phyloP scores from a whole-genome alignment of 1,140 invertebrate genomes.

The Eumaeus atala region DNA sequence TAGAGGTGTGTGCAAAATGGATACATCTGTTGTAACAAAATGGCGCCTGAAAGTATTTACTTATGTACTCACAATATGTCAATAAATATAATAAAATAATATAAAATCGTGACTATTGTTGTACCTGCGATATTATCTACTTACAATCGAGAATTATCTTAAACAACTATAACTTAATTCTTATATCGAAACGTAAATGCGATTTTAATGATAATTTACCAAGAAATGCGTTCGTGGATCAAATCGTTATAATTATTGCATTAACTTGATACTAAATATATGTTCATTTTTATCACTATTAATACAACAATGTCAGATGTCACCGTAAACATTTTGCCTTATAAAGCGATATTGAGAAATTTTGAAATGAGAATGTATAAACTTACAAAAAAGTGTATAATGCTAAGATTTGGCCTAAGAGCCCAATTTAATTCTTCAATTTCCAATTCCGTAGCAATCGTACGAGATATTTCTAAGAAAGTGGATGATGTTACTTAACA shows the following conservation, averaged over 20 bases:
- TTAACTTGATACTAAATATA: neutral
- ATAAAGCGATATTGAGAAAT: too few species aligned
- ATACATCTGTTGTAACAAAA: neutral
- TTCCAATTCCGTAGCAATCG: too few species aligned
- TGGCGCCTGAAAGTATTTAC: neutral
- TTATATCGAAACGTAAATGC: slow-evolving; percentile 49
- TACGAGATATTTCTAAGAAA: too few species aligned
- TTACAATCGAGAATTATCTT: slow-evolving; percentile 34
- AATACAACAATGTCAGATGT: slow-evolving; percentile 10
- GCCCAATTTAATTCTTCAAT: too few species aligned
- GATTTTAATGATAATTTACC: slow-evolving; percentile 27
- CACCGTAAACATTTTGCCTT: neutral
- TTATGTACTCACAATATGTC: neutral
- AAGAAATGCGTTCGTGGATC: slow-evolving; percentile 3
- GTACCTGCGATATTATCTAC: slow-evolving; percentile 35
- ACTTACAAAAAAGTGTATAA: too few species aligned
- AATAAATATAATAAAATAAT: slow-evolving; percentile 9
- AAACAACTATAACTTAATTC: slow-evolving; percentile 32
- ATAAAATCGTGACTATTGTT: slow-evolving; percentile 19
- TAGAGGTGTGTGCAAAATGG: neutral
- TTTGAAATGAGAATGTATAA: too few species aligned
- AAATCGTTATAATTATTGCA: neutral
- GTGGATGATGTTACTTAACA: too few species aligned
- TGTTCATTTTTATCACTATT: slow-evolving; percentile 13
- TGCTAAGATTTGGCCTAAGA: too few species aligned